Conservation (phyloP, 1,140 invertebrate species). For the Aricia agestis region DNA sequence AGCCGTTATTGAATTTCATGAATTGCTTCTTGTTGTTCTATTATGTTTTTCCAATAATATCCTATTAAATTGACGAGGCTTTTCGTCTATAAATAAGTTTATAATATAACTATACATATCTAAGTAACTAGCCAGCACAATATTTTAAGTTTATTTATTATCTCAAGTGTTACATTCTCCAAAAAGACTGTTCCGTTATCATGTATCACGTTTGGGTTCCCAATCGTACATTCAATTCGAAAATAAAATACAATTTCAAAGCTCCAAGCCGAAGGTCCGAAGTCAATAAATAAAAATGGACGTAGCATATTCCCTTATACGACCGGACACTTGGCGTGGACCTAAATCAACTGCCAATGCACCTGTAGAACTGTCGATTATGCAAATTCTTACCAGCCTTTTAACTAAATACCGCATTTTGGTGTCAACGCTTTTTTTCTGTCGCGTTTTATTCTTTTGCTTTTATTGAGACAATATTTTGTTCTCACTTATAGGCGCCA, state of each 20-base stretch:
- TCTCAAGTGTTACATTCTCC: background rate
- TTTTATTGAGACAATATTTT: slow-evolving; percentile 11
- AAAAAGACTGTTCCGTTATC: background rate
- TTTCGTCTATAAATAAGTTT: background rate
- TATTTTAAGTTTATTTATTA: background rate
- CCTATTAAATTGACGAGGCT: background rate
- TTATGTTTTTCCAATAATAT: background rate
- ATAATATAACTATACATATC: background rate
- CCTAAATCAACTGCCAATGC: slow-evolving; percentile 70
- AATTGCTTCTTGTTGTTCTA: background rate
- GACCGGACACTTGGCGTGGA: slow-evolving; percentile 47
- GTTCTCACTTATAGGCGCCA: background rate
- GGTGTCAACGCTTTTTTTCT: slow-evolving; percentile 31
- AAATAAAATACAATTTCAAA: slow-evolving; percentile 21
- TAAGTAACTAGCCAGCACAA: no score
- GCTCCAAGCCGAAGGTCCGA: slow-evolving; percentile 33
- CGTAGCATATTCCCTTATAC: slow-evolving; percentile 61
- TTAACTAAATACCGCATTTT: slow-evolving; percentile 66
- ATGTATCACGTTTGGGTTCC: background rate
- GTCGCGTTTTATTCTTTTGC: background rate
- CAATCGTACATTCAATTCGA: background rate
- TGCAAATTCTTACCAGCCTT: slow-evolving; percentile 60
- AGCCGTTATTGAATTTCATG: background rate
- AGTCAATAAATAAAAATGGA: slow-evolving; percentile 56
- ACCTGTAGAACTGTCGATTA: slow-evolving; percentile 71